phyloP scores from a whole-genome alignment of 2,113 vertebrate genomes.

The Sus scrofa region DNA sequence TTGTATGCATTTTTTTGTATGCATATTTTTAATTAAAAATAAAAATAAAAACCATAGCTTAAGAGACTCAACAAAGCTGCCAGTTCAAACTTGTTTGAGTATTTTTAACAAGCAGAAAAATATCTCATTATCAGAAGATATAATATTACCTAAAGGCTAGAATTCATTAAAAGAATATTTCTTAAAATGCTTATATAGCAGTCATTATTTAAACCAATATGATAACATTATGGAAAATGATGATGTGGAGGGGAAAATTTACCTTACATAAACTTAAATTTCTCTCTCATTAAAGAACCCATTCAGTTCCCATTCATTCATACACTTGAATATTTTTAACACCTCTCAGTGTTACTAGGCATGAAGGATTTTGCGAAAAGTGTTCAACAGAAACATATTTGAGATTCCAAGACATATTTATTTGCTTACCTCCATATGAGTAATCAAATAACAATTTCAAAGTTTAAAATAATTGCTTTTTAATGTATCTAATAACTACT shows the following conservation, averaged over 20 bases:
- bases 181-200: constrained; percentile 64
- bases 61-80: not conserved
- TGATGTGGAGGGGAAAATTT: constrained; percentile 60
- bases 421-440: constrained; percentile 22
- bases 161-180: constrained; percentile 64
- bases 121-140: constrained; percentile 71
- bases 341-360: constrained; percentile 15
- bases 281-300: constrained; percentile 73
- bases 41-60: constrained; percentile 37
- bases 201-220: constrained; percentile 64
- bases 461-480: constrained; percentile 51
- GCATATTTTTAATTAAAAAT: constrained; percentile 44
- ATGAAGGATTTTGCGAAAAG: constrained; percentile 30
- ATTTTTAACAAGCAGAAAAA: constrained; percentile 53
- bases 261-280: constrained; percentile 33
- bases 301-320: constrained; percentile 26
- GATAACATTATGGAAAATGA: constrained; percentile 65
- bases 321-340: not conserved
- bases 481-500: not conserved
- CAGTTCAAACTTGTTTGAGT: constrained; percentile 53
- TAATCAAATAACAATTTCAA: constrained; percentile 38
- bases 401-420: constrained; percentile 27
- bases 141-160: constrained; percentile 39
- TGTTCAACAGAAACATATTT: constrained; percentile 53
- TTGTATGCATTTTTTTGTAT: constrained; percentile 49